A percentile compares a stretch with the other conserved stretches of the same genome.
Evolutionary conservation across 1,140 invertebrate species (phyloP).

Genomic region (Drosophila kikkawai): DNA sequence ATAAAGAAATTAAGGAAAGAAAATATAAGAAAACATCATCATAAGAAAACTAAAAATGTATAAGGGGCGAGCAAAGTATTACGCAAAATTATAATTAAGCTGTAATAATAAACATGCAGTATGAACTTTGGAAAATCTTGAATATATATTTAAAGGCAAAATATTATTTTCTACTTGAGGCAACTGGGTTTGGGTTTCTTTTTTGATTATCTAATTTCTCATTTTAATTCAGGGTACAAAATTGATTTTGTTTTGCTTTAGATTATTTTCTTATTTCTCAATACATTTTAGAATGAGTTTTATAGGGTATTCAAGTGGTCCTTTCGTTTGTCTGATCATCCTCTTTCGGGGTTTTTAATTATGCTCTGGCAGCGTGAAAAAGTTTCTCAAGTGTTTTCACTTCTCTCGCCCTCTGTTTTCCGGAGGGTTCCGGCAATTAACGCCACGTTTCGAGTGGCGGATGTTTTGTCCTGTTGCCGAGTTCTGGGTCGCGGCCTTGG

Average conservation of each 20-base stretch:
- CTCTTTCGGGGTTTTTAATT: conserved; percentile 59
- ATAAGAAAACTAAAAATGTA: conserved; percentile 11
- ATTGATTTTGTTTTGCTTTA: neutral
- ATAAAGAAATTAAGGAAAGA: conserved; percentile 16
- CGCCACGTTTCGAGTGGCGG: conserved; percentile 53
- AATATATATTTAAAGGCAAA: neutral
- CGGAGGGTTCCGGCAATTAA: conserved; percentile 69
- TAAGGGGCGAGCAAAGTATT: neutral
- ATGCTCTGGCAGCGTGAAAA: conserved; percentile 46
- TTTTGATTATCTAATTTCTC: no score
- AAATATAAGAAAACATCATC: conserved; percentile 13
- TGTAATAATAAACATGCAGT: conserved; percentile 4
- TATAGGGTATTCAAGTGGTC: conserved; percentile 9
- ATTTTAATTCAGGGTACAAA: no score
- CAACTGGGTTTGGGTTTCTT: no score
- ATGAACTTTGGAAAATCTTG: neutral
- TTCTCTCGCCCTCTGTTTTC: conserved; percentile 43
- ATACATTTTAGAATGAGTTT: neutral
- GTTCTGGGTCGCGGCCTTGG: conserved; percentile 40
- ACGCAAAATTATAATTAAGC: conserved; percentile 9
- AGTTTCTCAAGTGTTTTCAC: conserved; percentile 60
- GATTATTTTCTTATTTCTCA: neutral
- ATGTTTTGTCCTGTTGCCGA: conserved; percentile 50
- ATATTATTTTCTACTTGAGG: neutral
- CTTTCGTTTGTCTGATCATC: neutral